A percentile compares a stretch with the other conserved stretches of the same genome.
Conservation (phyloP, 2,888 invertebrate species). For the Nephrotoma appendiculata region DNA sequence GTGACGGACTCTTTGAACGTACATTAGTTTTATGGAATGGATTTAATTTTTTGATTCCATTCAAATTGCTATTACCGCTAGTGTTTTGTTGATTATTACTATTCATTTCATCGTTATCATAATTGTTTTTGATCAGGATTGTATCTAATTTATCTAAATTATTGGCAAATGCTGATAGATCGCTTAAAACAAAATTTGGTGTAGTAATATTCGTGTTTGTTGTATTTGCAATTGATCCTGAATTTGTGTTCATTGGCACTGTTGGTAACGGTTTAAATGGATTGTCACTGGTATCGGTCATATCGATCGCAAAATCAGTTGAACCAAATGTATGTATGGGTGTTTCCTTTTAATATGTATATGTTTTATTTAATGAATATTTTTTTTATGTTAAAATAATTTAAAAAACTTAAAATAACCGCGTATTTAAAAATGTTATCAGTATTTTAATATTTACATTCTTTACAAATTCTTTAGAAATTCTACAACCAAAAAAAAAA, state of each 20-base stretch:
- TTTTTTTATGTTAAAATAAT: background rate
- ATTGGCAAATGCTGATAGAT: conserved; percentile 9
- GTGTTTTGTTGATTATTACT: conserved; percentile 4
- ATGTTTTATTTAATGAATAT: background rate
- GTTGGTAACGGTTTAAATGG: background rate
- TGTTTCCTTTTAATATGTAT: background rate
- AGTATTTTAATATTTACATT: background rate
- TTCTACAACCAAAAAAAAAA: background rate
- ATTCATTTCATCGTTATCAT: background rate
- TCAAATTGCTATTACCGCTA: conserved; percentile 3
- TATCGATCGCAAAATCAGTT: conserved; percentile 3
- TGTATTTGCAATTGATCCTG: background rate
- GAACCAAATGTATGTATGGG: background rate
- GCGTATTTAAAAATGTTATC: background rate
- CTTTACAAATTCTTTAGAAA: background rate
- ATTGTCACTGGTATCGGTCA: conserved; percentile 5
- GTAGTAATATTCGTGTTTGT: background rate
- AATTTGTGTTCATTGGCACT: background rate
- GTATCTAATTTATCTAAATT: conserved; percentile 10
- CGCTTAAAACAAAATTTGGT: conserved; percentile 3
- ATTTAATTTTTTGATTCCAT: background rate
- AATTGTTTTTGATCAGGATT: conserved; percentile 7
- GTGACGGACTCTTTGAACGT: conserved; percentile 5
- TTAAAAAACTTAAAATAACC: background rate
- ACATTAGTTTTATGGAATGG: background rate